These are phyloP conservation scores for Sarcophaga peregrina DNA, from an alignment of 1,140 invertebrate species.

Conservation along the genomic window DNA sequence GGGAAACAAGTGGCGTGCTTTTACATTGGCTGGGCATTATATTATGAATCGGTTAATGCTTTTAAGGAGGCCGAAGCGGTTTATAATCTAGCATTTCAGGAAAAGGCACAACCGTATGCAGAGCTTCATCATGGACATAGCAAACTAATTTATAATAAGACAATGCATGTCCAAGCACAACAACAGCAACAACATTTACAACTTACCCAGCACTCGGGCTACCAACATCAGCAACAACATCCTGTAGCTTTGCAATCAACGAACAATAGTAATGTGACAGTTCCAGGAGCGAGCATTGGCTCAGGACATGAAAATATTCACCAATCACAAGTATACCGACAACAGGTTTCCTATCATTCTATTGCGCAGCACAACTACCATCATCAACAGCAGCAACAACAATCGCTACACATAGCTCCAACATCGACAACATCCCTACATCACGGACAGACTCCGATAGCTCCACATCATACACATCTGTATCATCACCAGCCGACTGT, in stretches of 20 bases:
- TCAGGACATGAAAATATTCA: not conserved
- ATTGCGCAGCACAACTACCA: not conserved
- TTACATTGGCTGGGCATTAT: conserved; percentile 84
- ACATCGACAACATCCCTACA: not conserved
- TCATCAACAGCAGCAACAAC: not conserved
- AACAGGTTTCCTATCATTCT: conserved; percentile 44
- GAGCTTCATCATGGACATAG: conserved; percentile 78
- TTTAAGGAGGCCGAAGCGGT: conserved; percentile 81
- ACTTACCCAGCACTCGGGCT: conserved; percentile 36
- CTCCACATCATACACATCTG: conserved; percentile 41
- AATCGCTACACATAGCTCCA: not conserved
- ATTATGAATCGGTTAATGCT: conserved; percentile 79
- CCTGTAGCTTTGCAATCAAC: conserved; percentile 50
- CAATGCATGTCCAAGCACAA: conserved; percentile 59
- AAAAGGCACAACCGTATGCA: conserved; percentile 77
- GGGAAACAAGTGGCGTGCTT: conserved; percentile 80
- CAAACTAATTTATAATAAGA: conserved; percentile 73
- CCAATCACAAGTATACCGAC: conserved; percentile 44
- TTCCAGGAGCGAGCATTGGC: conserved; percentile 40
- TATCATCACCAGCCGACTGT: conserved; percentile 42
- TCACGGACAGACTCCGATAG: conserved; percentile 19
- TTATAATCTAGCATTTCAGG: conserved; percentile 76
- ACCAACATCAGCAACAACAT: conserved; percentile 46
- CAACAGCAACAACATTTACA: conserved; percentile 57
- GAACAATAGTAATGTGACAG: conserved; percentile 47